phyloP scores from a whole-genome alignment of 1,140 invertebrate species.

The Drosophila elegans region DNA sequence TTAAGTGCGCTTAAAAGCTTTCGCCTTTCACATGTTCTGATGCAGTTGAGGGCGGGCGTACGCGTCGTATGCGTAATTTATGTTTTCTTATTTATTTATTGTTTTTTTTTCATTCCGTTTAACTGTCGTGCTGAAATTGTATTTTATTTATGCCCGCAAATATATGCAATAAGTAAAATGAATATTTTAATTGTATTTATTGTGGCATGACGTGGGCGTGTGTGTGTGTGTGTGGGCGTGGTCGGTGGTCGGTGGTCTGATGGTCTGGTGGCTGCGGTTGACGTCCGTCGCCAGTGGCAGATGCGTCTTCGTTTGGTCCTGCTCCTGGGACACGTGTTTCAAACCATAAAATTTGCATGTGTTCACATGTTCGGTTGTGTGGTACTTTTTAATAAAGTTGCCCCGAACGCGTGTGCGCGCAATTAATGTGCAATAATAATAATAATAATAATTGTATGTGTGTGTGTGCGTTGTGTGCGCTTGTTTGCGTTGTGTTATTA shows the following conservation, averaged over 20 bases:
- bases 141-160: conserved; percentile 74
- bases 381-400: conserved; percentile 67
- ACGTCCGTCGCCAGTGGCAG: conserved; percentile 31
- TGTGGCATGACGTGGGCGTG: conserved; percentile 45
- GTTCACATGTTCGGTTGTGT: conserved; percentile 11
- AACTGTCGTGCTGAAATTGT: conserved; percentile 59
- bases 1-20: conserved; percentile 83
- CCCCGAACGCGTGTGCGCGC: conserved; percentile 48
- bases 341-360: conserved; percentile 71
- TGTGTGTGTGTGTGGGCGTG: background rate
- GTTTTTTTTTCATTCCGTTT: conserved; percentile 29
- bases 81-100: conserved; percentile 76
- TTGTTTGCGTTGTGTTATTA: conserved; percentile 27
- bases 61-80: conserved; percentile 65
- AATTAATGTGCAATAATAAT: conserved; percentile 72
- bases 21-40: conserved; percentile 63
- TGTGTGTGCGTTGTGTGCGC: conserved; percentile 22
- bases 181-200: conserved; percentile 81
- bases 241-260: background rate
- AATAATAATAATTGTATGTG: conserved; percentile 33
- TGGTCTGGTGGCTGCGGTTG: conserved; percentile 29
- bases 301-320: conserved; percentile 7
- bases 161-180: conserved; percentile 69
- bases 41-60: conserved; percentile 37
- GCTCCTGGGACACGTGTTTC: conserved; percentile 64